These are phyloP conservation scores for Ceuthmochares aereus DNA, from an alignment of 2,113 vertebrate species.

Conservation along the genomic window DNA sequence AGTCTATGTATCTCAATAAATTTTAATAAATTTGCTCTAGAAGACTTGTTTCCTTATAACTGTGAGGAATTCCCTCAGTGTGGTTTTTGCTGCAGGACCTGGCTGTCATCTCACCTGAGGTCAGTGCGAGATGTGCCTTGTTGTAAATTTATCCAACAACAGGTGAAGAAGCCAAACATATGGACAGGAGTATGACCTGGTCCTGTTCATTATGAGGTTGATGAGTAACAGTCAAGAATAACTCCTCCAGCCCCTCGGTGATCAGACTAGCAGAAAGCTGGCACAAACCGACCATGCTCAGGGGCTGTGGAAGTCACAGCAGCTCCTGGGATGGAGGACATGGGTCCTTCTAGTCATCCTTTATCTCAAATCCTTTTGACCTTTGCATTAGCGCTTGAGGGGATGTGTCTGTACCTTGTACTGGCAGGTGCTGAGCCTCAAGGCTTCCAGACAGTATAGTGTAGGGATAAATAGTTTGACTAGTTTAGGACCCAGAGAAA, in stretches of 20 bases:
- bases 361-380: neutral
- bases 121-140: neutral
- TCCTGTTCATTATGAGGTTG: neutral
- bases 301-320: neutral
- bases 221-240: neutral
- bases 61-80: neutral
- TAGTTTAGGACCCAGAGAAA: neutral
- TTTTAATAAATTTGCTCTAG: neutral
- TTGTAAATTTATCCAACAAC: neutral
- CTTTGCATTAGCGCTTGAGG: neutral
- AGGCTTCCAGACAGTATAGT: neutral
- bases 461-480: neutral
- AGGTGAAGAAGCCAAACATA: neutral
- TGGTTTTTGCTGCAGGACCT: neutral
- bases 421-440: rapidly evolving
- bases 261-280: neutral
- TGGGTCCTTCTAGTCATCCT: neutral
- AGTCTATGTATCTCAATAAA: neutral
- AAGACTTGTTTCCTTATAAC: neutral
- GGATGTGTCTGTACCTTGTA: neutral
- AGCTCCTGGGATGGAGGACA: neutral
- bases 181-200: neutral
- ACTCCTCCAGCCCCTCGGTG: neutral
- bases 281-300: neutral
- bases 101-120: neutral